A percentile compares a stretch with the other conserved stretches of the same genome.
Evolutionary conservation across 2,797 vertebrate species (phyloP).

Genomic region (Pipistrellus pipistrellus): DNA sequence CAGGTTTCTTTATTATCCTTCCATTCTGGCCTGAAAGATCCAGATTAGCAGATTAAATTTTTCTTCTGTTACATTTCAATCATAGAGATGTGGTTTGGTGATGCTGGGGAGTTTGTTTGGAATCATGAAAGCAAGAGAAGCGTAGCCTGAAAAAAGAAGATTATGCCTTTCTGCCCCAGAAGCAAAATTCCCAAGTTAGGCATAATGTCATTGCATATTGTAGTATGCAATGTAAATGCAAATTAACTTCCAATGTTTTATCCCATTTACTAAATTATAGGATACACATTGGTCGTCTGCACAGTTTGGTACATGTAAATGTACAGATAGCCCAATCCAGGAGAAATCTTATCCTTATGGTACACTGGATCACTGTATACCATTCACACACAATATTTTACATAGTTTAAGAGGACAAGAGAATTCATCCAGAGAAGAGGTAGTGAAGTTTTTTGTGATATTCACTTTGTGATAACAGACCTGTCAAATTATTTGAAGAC

Average conservation of each 20-base stretch:
- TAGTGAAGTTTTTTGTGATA: not conserved
- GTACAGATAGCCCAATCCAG: not conserved
- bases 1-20: constrained; percentile 68
- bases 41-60: constrained; percentile 65
- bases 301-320: not conserved
- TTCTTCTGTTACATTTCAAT: constrained; percentile 62
- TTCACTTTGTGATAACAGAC: not conserved
- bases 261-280: constrained; percentile 30
- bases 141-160: constrained; percentile 34
- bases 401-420: constrained; percentile 21
- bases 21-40: constrained; percentile 63
- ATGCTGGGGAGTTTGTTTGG: not conserved
- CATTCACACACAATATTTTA: not conserved
- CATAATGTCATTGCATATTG: constrained; percentile 40
- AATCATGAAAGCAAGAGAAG: constrained; percentile 30
- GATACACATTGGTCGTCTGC: constrained; percentile 41
- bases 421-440: not conserved
- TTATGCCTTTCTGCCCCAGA: constrained; percentile 45
- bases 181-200: constrained; percentile 59
- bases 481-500: not conserved
- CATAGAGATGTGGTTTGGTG: not conserved
- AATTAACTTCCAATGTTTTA: constrained; percentile 65
- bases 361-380: not conserved
- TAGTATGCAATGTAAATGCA: constrained; percentile 67
- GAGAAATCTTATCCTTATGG: not conserved